Percentiles rank a stretch among this genome's conserved stretches.
Conservation (phyloP, 2,888 invertebrate genomes). For the Podabrus alpinus region DNA sequence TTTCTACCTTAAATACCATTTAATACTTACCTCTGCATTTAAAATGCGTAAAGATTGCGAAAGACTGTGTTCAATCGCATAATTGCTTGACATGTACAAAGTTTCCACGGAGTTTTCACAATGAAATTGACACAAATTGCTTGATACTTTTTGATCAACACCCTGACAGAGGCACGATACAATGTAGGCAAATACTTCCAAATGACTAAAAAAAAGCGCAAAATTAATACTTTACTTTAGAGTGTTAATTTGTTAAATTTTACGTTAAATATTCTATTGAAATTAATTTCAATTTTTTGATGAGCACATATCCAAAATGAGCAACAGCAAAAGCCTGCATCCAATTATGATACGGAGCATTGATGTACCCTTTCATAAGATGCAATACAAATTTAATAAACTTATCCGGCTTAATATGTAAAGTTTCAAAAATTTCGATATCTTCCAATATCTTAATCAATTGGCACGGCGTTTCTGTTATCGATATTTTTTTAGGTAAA, state of each 20-base stretch:
- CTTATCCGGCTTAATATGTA: slow-evolving; percentile 53
- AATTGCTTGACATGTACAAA: slow-evolving; percentile 82
- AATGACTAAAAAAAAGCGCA: slow-evolving; percentile 59
- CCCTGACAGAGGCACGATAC: slow-evolving; percentile 82
- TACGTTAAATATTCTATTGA: slow-evolving; percentile 65
- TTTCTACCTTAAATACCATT: too few species aligned
- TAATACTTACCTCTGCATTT: slow-evolving; percentile 64
- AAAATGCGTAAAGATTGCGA: slow-evolving; percentile 83
- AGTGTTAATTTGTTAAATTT: slow-evolving; percentile 37
- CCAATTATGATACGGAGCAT: slow-evolving; percentile 88
- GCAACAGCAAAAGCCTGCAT: slow-evolving; percentile 79
- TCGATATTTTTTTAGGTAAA: slow-evolving; percentile 61
- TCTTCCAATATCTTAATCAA: slow-evolving; percentile 72
- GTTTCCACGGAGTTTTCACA: slow-evolving; percentile 76
- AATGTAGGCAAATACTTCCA: slow-evolving; percentile 76
- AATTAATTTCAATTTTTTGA: slow-evolving; percentile 67
- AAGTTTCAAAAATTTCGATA: slow-evolving; percentile 65
- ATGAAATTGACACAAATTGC: slow-evolving; percentile 77
- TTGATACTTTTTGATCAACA: slow-evolving; percentile 84
- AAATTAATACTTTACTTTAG: neutral
- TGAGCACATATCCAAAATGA: slow-evolving; percentile 78
- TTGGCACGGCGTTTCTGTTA: slow-evolving; percentile 64
- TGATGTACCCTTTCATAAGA: slow-evolving; percentile 78
- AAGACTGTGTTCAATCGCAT: slow-evolving; percentile 87
- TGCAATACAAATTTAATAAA: slow-evolving; percentile 73